A percentile compares a stretch with the other conserved stretches of the same genome.
phyloP scores from a whole-genome alignment of 2,797 vertebrate genomes.

The Alectoris magna region DNA sequence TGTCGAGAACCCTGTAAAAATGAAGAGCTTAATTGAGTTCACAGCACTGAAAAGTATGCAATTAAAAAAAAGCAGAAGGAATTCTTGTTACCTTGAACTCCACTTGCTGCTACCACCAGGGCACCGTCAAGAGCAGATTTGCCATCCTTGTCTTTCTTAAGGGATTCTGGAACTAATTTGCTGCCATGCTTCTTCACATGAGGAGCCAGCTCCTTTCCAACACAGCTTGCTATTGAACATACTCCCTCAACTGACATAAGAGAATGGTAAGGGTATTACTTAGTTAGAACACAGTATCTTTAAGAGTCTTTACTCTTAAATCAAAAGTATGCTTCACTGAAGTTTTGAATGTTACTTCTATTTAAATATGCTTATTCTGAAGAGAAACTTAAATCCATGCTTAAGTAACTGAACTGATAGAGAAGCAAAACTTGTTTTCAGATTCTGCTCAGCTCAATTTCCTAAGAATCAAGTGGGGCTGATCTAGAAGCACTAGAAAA shows the following conservation, averaged over 20 bases:
- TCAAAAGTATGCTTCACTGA: neutral
- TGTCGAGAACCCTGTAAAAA: conserved; percentile 91
- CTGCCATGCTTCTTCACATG: conserved; percentile 95
- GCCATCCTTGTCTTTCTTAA: conserved; percentile 95
- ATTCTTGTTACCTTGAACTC: conserved; percentile 89
- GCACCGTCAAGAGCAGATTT: conserved; percentile 94
- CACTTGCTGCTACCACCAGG: conserved; percentile 96
- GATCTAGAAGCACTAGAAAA: neutral
- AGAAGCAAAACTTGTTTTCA: neutral
- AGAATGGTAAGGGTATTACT: neutral
- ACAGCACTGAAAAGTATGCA: neutral
- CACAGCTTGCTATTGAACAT: conserved; percentile 88
- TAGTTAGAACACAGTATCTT: neutral
- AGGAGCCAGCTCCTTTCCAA: conserved; percentile 93
- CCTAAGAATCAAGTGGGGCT: neutral
- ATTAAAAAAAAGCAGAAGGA: neutral
- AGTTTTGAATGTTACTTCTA: neutral
- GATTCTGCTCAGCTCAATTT: neutral
- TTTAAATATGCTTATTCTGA: neutral
- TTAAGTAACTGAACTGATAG: neutral
- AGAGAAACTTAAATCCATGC: neutral
- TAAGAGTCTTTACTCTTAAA: neutral
- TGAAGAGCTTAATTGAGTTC: conserved; percentile 6
- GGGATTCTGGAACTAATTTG: conserved; percentile 95
- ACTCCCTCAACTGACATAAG: conserved; percentile 90